phyloP scores from a whole-genome alignment of 2,797 vertebrate species.

The Sylvilagus floridanus region DNA sequence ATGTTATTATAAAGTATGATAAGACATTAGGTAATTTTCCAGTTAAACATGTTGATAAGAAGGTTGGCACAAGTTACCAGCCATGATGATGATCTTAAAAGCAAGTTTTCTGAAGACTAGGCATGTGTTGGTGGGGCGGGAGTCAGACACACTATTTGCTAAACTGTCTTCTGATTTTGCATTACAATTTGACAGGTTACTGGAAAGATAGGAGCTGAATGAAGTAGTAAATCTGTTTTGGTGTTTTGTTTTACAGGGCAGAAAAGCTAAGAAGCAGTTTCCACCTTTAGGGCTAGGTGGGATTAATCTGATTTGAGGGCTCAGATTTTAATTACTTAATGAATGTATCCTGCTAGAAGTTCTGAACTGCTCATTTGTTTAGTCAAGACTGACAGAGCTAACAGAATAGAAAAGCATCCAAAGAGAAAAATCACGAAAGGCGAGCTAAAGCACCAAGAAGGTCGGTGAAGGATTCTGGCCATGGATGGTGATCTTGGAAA shows the following conservation, averaged over 20 bases:
- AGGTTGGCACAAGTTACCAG: background rate
- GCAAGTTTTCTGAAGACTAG: conserved; percentile 14
- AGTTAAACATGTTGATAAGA: background rate
- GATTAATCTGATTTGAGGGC: background rate
- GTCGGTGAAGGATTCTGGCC: background rate
- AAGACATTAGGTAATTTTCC: background rate
- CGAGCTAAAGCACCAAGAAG: background rate
- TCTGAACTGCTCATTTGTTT: background rate
- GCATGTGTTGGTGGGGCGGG: background rate
- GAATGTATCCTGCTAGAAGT: background rate
- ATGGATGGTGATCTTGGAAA: background rate
- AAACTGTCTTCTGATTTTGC: conserved; percentile 9
- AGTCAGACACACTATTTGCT: background rate
- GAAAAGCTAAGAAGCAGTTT: background rate
- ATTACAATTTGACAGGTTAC: background rate
- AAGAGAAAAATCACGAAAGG: background rate
- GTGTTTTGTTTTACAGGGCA: background rate
- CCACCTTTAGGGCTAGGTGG: background rate
- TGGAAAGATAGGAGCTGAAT: background rate
- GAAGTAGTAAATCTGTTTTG: background rate
- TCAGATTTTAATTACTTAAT: conserved; percentile 30
- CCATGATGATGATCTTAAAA: conserved; percentile 22
- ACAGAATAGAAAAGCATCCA: background rate
- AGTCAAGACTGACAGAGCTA: background rate
- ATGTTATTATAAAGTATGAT: background rate